Evolutionary conservation across 2,888 invertebrate species (phyloP).

Genomic region (Hydroisotoma schaefferi): DNA sequence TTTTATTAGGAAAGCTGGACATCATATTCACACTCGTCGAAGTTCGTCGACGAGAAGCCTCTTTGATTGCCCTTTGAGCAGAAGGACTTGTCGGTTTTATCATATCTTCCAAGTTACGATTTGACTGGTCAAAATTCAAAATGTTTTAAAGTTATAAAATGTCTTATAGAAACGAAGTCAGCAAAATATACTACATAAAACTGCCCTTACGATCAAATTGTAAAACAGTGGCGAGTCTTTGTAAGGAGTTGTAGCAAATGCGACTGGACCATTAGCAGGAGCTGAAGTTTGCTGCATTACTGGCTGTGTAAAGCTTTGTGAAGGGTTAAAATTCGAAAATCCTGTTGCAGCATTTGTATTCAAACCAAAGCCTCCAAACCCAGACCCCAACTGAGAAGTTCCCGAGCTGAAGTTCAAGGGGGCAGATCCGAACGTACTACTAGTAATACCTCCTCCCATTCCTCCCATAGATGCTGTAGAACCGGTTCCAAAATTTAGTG

Average conservation of each 20-base stretch:
- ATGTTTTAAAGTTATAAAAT: neutral
- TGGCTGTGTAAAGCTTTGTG: conserved; percentile 14
- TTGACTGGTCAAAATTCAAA: conserved; percentile 52
- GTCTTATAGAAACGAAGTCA: neutral
- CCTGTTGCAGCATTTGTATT: conserved; percentile 13
- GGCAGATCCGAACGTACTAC: conserved; percentile 3
- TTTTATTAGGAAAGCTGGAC: conserved; percentile 24
- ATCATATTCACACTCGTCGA: conserved; percentile 32
- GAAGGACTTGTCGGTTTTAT: conserved; percentile 69
- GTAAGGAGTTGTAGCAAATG: conserved; percentile 73
- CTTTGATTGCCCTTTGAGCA: conserved; percentile 66
- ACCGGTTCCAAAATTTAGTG: conserved; percentile 25
- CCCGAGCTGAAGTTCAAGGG: neutral
- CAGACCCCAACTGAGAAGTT: neutral
- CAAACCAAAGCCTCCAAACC: neutral
- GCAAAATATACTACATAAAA: neutral
- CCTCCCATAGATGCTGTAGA: conserved; percentile 11
- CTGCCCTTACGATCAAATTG: conserved; percentile 56
- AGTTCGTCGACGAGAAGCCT: conserved; percentile 42
- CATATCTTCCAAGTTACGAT: conserved; percentile 63
- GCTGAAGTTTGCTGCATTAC: conserved; percentile 2
- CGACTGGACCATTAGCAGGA: conserved; percentile 6
- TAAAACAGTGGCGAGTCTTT: conserved; percentile 82
- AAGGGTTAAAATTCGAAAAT: conserved; percentile 22
- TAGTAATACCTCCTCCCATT: conserved; percentile 9